Evolutionary conservation across 1,140 invertebrate genomes (phyloP).

Genomic region (Pissodes strobi): DNA sequence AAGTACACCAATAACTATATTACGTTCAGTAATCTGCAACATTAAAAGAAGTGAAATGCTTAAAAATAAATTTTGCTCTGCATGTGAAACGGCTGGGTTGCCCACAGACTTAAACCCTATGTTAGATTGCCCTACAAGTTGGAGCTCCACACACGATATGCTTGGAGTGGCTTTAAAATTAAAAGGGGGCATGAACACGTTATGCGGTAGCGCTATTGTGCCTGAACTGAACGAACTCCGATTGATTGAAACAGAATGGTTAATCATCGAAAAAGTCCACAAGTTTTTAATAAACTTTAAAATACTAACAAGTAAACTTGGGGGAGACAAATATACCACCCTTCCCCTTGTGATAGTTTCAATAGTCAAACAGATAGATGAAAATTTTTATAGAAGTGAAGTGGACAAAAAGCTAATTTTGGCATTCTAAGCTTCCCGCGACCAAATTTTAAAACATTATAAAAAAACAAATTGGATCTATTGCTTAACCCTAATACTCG

Average conservation of each 20-base stretch:
- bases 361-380: constrained; percentile 45
- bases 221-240: constrained; percentile 46
- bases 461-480: constrained; percentile 54
- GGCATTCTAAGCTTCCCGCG: constrained; percentile 48
- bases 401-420: constrained; percentile 31
- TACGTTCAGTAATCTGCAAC: no score
- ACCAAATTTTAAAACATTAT: constrained; percentile 54
- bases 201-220: constrained; percentile 44
- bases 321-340: constrained; percentile 51
- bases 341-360: constrained; percentile 48
- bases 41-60: constrained; percentile 38
- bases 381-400: constrained; percentile 14
- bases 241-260: constrained; percentile 46
- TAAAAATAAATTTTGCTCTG: constrained; percentile 45
- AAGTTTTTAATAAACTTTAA: constrained; percentile 52
- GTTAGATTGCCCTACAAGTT: constrained; percentile 31
- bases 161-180: no score
- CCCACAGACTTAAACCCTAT: constrained; percentile 28
- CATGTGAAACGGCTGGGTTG: constrained; percentile 44
- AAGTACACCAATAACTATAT: no score
- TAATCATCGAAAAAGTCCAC: constrained; percentile 38
- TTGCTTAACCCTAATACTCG: constrained; percentile 52
- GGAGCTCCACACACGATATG: constrained; percentile 40
- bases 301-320: constrained; percentile 44
- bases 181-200: constrained; percentile 32